Evolutionary conservation across 2,797 vertebrate species (phyloP), one percentile per base, ranked within the genome.

Genomic region (Enteromius anoplus): DNA sequence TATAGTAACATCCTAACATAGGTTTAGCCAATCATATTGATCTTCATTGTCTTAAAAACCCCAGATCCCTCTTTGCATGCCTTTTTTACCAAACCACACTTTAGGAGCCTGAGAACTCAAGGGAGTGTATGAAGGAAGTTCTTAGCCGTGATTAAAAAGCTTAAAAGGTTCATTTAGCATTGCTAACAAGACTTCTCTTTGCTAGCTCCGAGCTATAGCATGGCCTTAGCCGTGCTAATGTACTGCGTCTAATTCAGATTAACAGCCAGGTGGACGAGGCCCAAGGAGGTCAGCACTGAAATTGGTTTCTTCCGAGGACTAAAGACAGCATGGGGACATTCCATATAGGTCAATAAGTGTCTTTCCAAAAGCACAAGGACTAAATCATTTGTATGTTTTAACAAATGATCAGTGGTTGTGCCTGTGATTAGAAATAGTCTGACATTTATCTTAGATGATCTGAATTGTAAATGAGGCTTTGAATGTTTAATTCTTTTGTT

Each of bases 241-340:
- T 75, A 70, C 81, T 85, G 80, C 58, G 49, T 71, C 80, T 85
- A 87, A 90, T 86, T 86, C 87, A 85, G 85, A 87, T 68, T 69
- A 90, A 87, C 79, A 83, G 84, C 81, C 64, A 68, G 70, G 37
- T 84, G 69, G 66, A 85, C 66, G 62, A 42, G 23, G 86, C 77
- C 55, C 68, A 76, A 49, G 87, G 53, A 82, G 66, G 81, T 82
- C 70, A 68, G 37, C 47, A 29, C 66, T 55, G 71, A 80, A 82
- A 85, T 85, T 71, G 70, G 37, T 83, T 87, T 84, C 62, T 77
- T 66, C 66, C 65, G 23, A 55, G n/a, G 51, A 34, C 69, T 85
- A 71, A 85, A 80, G 69, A 64, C 34, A 66, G 55, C 64, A 64
- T 66, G 32, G 82, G 75, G 84, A 85, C 83, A 83, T 86, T 88